Conservation (phyloP, 2,113 vertebrate species). For the Hypanus sabinus region DNA sequence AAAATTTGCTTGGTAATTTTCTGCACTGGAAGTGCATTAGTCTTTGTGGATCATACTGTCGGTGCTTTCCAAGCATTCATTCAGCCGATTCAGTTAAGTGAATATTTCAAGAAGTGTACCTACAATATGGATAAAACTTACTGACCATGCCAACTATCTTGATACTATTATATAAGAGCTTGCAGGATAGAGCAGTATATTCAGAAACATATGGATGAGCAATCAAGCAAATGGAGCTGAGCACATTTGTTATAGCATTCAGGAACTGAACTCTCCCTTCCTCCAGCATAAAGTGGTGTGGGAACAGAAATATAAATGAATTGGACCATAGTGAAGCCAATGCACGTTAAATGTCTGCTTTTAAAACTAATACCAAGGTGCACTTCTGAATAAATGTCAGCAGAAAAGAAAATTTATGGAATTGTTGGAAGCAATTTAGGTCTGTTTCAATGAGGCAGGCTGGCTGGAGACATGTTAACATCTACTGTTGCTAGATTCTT, state of each 20-base stretch:
- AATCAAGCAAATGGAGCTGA: neutral
- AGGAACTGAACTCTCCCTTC: neutral
- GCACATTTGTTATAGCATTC: neutral
- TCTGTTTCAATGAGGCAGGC: neutral
- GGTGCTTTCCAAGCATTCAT: neutral
- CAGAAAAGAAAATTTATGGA: neutral
- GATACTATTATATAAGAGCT: neutral
- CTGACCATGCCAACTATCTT: neutral
- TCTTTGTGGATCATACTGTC: neutral
- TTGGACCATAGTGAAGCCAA: neutral
- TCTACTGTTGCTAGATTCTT: neutral
- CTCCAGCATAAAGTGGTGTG: neutral
- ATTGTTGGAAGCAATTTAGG: constrained; percentile 1
- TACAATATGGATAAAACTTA: neutral
- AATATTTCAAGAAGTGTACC: neutral
- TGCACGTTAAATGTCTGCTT: neutral
- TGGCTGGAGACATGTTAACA: neutral
- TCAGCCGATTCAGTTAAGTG: neutral
- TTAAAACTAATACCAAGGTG: neutral
- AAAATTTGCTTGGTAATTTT: neutral
- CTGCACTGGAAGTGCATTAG: neutral
- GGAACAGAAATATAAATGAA: neutral
- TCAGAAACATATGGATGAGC: neutral
- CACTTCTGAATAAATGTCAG: neutral
- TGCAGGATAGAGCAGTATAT: neutral